phyloP scores from a whole-genome alignment of 2,888 invertebrate genomes.

The Geotrupes spiniger region DNA sequence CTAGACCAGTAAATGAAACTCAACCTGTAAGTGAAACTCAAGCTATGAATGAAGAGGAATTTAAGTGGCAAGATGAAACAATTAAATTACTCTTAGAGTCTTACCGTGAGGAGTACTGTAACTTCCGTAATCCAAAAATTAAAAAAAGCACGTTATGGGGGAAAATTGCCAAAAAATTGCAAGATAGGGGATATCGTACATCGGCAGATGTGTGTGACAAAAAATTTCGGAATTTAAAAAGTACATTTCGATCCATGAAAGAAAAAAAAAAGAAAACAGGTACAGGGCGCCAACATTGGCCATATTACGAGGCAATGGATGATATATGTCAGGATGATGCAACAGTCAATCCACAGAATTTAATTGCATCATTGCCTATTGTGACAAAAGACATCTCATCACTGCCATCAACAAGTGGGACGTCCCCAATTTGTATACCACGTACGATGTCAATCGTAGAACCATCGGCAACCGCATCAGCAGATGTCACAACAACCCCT shows the following conservation, averaged over 20 bases:
- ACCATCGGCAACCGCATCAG: background rate
- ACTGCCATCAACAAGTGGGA: background rate
- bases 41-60: too few relatives aligned
- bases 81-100: conserved; percentile 5
- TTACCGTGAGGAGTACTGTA: background rate
- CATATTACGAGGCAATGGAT: background rate
- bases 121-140: conserved; percentile 4
- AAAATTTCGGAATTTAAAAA: conserved; percentile 2
- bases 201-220: conserved; percentile 4
- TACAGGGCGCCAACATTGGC: background rate
- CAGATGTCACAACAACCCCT: background rate
- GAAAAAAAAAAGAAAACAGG: conserved; percentile 4
- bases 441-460: too few relatives aligned
- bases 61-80: conserved; percentile 2
- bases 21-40: too few relatives aligned
- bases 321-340: conserved; percentile 2
- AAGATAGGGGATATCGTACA: background rate
- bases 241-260: conserved; percentile 1
- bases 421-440: too few relatives aligned
- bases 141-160: background rate
- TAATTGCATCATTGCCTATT: background rate
- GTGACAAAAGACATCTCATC: too few relatives aligned
- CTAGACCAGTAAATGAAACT: too few relatives aligned
- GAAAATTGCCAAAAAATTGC: background rate
- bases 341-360: background rate